Percentiles rank a stretch among this genome's conserved stretches.
Conservation (phyloP, 2,797 vertebrate genomes). For the Rousettus madagascariensis region DNA sequence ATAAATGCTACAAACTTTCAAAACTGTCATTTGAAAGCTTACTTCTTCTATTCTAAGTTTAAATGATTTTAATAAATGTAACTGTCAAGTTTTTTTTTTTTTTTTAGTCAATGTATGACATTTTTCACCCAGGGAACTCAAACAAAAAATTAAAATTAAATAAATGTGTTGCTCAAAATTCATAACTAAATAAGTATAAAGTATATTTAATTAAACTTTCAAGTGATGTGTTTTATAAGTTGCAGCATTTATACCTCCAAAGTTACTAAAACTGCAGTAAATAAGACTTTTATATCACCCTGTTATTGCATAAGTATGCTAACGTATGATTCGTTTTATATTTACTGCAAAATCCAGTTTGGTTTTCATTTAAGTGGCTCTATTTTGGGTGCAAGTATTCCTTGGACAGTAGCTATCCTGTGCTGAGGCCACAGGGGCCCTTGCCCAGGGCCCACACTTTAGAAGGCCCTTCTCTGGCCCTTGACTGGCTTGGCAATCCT, state of each 20-base stretch:
- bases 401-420: neutral
- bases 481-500: neutral
- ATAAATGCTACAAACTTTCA: neutral
- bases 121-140: neutral
- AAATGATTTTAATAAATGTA: conserved; percentile 11
- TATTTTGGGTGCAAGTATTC: neutral
- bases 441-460: neutral
- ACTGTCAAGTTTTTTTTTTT: neutral
- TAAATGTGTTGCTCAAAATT: neutral
- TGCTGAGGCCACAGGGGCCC: neutral
- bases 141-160: conserved; percentile 11
- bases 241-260: neutral
- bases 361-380: neutral
- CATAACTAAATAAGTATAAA: neutral
- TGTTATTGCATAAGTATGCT: neutral
- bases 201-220: neutral
- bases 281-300: neutral
- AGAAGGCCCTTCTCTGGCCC: neutral
- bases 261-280: neutral
- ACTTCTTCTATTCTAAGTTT: neutral
- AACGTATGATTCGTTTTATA: neutral
- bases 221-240: neutral
- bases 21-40: neutral
- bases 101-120: neutral
- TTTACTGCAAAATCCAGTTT: neutral